Conservation (phyloP, 1,140 invertebrate genomes). For the Eriocheir sinensis region DNA sequence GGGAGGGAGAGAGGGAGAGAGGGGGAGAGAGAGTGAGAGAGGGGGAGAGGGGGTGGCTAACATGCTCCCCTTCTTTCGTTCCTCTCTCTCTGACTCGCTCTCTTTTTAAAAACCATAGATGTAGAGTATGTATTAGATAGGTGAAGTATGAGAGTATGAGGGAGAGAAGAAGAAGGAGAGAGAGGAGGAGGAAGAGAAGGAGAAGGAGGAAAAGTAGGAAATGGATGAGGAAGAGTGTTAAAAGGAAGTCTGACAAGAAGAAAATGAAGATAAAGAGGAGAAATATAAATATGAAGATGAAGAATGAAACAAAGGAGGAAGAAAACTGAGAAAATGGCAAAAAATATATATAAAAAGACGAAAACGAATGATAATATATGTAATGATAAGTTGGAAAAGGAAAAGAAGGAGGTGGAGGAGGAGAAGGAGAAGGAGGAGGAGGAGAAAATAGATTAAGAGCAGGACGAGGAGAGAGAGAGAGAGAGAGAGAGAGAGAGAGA, state of each 20-base stretch:
- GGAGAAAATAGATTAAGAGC: background rate
- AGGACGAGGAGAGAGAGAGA: background rate
- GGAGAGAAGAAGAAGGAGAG: background rate
- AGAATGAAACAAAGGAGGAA: background rate
- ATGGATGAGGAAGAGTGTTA: too few species aligned
- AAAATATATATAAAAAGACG: background rate
- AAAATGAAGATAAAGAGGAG: background rate
- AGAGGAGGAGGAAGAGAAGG: background rate
- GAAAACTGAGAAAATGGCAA: too few species aligned
- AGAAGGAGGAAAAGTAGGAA: background rate
- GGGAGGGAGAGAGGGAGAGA: too few species aligned
- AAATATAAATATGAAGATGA: background rate
- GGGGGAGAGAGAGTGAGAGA: too few species aligned
- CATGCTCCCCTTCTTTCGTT: too few species aligned
- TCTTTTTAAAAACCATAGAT: too few species aligned
- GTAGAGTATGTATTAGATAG: too few species aligned
- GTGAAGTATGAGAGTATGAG: too few species aligned
- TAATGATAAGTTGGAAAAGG: background rate
- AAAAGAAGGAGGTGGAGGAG: background rate
- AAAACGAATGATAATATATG: background rate
- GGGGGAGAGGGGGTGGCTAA: too few species aligned
- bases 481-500: too few species aligned
- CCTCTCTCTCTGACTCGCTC: too few species aligned
- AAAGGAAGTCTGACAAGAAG: too few species aligned
- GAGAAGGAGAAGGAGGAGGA: background rate